A percentile compares a stretch with the other conserved stretches of the same genome.
phyloP scores from a whole-genome alignment of 2,113 vertebrate genomes.

The mouse (Mus musculus) region GRCm39 chr16:29802501-29803000 shows the following conservation, averaged over 20 bases:
- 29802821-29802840: neutral
- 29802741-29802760: neutral
- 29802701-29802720: neutral
- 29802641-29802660: neutral
- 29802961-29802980: conserved; percentile 12
- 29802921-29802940: neutral
- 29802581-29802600: neutral
- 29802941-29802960: neutral
- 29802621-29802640: neutral
- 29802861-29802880: neutral
- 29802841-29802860: neutral
- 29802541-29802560: neutral
- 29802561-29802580: neutral
- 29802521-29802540: neutral
- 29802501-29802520: neutral
- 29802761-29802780: neutral
- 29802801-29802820: neutral
- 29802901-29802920: neutral
- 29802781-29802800: neutral
- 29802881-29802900: neutral
- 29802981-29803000: neutral
- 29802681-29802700: neutral
- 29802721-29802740: neutral
- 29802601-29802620: neutral
- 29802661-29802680: neutral